Percentiles rank a stretch among this genome's conserved stretches.
These are phyloP conservation scores for Heteropelma amictum DNA, from an alignment of 2,888 invertebrate genomes.

Conservation along the genomic window DNA sequence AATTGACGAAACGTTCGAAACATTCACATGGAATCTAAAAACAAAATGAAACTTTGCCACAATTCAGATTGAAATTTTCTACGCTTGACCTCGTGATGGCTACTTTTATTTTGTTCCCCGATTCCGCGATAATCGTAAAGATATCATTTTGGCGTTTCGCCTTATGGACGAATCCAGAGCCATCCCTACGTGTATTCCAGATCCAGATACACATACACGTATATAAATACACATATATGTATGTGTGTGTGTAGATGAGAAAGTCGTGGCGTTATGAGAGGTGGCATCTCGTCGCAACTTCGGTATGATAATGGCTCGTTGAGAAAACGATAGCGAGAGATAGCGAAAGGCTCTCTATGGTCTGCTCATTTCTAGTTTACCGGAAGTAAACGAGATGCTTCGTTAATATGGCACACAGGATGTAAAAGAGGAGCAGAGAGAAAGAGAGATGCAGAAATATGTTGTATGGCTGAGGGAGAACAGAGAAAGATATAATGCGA, in stretches of 20 bases:
- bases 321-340: slow-evolving; percentile 34
- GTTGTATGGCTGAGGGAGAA: slow-evolving; percentile 18
- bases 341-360: slow-evolving; percentile 23
- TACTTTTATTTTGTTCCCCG: background rate
- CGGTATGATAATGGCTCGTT: slow-evolving; percentile 42
- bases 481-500: slow-evolving; percentile 14
- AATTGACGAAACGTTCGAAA: too few species aligned
- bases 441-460: background rate
- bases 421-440: slow-evolving; percentile 2
- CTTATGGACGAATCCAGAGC: too few species aligned
- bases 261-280: slow-evolving; percentile 29
- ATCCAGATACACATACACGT: background rate
- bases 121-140: slow-evolving; percentile 17
- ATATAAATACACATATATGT: background rate
- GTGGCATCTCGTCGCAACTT: slow-evolving; percentile 10
- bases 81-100: background rate
- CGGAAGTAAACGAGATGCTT: slow-evolving; percentile 25
- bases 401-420: background rate
- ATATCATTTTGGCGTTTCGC: slow-evolving; percentile 41
- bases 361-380: slow-evolving; percentile 36
- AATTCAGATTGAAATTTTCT: slow-evolving; percentile 31
- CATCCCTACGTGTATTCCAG: too few species aligned
- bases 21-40: too few species aligned
- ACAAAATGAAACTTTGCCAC: too few species aligned
- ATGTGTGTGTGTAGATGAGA: background rate